Percentiles rank a stretch among this genome's conserved stretches.
Conservation (phyloP, 2,888 invertebrate species). For the Isotomurus palustris region DNA sequence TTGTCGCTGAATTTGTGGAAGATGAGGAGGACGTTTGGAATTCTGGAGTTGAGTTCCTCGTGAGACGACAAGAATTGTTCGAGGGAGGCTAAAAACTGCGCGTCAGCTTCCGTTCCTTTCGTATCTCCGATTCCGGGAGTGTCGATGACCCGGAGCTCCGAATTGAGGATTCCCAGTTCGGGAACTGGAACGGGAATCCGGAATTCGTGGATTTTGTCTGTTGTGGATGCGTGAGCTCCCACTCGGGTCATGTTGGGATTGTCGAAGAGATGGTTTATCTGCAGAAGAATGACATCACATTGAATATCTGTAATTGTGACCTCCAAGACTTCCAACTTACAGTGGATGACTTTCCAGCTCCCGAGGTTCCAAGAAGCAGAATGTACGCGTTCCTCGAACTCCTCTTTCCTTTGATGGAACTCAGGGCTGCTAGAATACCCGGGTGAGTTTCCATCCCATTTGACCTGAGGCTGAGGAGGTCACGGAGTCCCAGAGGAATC, state of each 20-base stretch:
- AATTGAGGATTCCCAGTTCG: constrained; percentile 22
- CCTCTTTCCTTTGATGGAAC: constrained; percentile 19
- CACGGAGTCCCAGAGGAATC: background rate
- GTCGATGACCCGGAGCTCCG: constrained; percentile 28
- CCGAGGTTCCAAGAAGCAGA: constrained; percentile 26
- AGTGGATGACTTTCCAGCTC: constrained; percentile 28
- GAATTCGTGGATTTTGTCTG: constrained; percentile 20
- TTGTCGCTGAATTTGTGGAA: constrained; percentile 28
- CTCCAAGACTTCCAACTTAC: constrained; percentile 4
- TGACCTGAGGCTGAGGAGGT: too few species aligned
- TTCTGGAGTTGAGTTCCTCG: constrained; percentile 16
- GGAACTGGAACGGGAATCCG: constrained; percentile 21
- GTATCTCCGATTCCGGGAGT: constrained; percentile 33
- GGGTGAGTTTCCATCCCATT: too few species aligned
- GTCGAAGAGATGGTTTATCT: constrained; percentile 29
- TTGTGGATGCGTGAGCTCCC: constrained; percentile 23
- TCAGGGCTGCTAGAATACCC: constrained; percentile 23
- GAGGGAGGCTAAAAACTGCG: constrained; percentile 22
- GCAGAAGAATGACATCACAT: background rate
- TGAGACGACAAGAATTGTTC: constrained; percentile 22
- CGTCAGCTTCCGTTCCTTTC: constrained; percentile 20
- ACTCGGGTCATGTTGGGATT: constrained; percentile 29
- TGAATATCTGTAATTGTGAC: background rate
- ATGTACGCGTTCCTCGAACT: constrained; percentile 31
- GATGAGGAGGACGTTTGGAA: constrained; percentile 28